Evolutionary conservation across 2,888 invertebrate genomes (phyloP).

Genomic region (Clivina fossor): DNA sequence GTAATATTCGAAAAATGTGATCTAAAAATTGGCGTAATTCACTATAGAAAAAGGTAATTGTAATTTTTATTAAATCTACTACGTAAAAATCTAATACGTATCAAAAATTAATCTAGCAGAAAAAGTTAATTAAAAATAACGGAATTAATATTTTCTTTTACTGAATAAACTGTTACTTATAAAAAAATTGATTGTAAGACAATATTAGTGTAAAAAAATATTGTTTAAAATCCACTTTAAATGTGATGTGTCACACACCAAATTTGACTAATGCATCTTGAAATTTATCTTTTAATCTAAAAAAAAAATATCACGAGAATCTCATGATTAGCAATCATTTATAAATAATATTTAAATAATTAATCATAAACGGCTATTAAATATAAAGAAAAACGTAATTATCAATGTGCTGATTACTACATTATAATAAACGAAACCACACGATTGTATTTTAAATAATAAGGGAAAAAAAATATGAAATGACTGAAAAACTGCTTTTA

Average conservation of each 20-base stretch:
- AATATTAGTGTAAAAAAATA: constrained; percentile 22
- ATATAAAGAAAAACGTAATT: constrained; percentile 16
- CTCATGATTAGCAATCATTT: constrained; percentile 16
- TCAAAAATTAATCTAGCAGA: constrained; percentile 18
- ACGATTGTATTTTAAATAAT: constrained; percentile 19
- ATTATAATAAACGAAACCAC: constrained; percentile 26
- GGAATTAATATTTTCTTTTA: constrained; percentile 8
- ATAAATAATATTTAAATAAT: constrained; percentile 17
- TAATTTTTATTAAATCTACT: constrained; percentile 22
- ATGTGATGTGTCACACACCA: constrained; percentile 19
- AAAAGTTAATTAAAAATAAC: constrained; percentile 6
- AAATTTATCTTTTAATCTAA: too few relatives aligned
- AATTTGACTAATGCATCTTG: constrained; percentile 18
- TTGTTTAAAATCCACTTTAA: constrained; percentile 20
- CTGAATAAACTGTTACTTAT: constrained; percentile 1
- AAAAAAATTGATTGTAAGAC: constrained; percentile 16
- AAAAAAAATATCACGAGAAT: constrained; percentile 18
- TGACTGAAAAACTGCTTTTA: constrained; percentile 31
- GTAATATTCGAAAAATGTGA: too few relatives aligned
- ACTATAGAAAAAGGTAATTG: constrained; percentile 11
- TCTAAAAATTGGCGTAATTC: too few relatives aligned
- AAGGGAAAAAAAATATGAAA: constrained; percentile 24
- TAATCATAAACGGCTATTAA: constrained; percentile 18
- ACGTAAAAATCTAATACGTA: constrained; percentile 13
- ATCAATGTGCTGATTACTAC: constrained; percentile 24